Evolutionary conservation across 2,888 invertebrate species (phyloP).

Genomic region (Rutpela maculata): DNA sequence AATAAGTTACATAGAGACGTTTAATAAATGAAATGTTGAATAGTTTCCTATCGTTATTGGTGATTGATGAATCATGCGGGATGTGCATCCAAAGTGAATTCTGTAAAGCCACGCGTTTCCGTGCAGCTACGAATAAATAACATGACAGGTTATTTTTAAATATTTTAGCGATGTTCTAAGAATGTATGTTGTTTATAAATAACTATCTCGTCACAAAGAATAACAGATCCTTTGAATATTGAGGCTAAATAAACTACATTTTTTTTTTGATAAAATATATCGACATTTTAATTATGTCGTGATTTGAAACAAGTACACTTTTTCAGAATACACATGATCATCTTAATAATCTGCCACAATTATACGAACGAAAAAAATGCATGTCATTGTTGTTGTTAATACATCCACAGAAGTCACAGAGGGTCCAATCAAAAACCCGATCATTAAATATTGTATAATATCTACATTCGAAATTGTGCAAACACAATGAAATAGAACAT

Average conservation of each 20-base stretch:
- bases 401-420: no score
- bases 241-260: neutral
- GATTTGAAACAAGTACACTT: no score
- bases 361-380: no score
- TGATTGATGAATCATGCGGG: neutral
- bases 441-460: no score
- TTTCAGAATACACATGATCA: no score
- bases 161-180: neutral
- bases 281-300: no score
- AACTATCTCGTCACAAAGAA: neutral
- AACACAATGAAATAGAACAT: no score
- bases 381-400: no score
- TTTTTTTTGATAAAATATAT: neutral
- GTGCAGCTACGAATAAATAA: neutral
- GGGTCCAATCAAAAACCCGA: no score
- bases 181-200: conserved; percentile 4
- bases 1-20: neutral
- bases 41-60: neutral
- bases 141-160: neutral
- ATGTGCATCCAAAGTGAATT: conserved; percentile 4
- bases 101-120: neutral
- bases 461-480: no score
- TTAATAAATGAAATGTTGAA: neutral
- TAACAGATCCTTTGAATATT: neutral
- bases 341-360: no score